Conservation (phyloP, 92 coral and sea anemone species). For the Heteractis magnifica region DNA sequence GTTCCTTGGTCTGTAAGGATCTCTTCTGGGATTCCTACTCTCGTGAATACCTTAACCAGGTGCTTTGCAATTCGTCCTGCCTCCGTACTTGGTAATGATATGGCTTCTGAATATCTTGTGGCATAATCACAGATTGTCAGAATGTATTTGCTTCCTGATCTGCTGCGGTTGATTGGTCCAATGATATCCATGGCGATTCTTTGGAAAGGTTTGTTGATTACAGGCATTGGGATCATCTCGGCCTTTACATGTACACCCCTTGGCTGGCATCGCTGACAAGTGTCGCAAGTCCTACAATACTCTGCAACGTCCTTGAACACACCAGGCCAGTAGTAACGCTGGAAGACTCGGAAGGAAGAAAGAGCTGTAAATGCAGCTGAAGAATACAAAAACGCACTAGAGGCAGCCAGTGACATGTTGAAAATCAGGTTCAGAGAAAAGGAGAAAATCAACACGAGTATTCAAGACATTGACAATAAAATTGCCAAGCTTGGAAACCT, state of each 20-base stretch:
- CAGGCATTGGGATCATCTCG: conserved; percentile 32
- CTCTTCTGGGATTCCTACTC: conserved; percentile 50
- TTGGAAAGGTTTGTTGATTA: conserved; percentile 35
- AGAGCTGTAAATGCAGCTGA: conserved; percentile 23
- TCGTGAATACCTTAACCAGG: conserved; percentile 27
- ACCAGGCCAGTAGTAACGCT: conserved; percentile 11
- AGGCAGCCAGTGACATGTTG: conserved; percentile 43
- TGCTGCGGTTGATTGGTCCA: conserved; percentile 38
- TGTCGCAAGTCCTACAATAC: conserved; percentile 19
- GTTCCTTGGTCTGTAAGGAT: conserved; percentile 55
- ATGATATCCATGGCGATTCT: conserved; percentile 53
- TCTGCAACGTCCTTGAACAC: conserved; percentile 13
- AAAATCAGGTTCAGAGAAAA: conserved; percentile 7
- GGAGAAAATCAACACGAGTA: conserved; percentile 25
- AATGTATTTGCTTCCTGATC: conserved; percentile 36
- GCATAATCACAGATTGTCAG: conserved; percentile 44
- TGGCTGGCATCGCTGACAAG: neutral
- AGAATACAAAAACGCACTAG: conserved; percentile 30
- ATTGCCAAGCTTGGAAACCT: conserved; percentile 31
- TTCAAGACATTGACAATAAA: conserved; percentile 29
- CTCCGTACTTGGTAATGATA: conserved; percentile 32
- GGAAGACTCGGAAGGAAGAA: conserved; percentile 24
- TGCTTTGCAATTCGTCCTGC: conserved; percentile 33
- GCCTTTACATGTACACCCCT: neutral
- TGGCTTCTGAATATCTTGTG: conserved; percentile 52